These are phyloP conservation scores for Platorchestia sp. DNA, from an alignment of 1,140 invertebrate genomes.

Conservation along the genomic window DNA sequence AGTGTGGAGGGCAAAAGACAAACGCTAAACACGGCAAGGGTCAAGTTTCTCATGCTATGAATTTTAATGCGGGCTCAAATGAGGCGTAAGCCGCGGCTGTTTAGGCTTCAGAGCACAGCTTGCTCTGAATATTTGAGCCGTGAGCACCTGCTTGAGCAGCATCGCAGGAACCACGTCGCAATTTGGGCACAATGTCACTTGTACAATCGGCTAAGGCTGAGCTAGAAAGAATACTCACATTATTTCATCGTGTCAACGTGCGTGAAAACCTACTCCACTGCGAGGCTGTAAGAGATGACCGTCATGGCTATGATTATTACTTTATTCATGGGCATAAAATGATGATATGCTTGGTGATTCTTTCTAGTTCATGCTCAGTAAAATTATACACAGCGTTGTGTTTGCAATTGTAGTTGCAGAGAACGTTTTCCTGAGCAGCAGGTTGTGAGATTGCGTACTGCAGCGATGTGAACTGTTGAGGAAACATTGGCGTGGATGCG, in stretches of 20 bases:
- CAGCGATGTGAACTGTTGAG: too few species aligned
- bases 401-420: too few species aligned
- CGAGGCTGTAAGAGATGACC: too few species aligned
- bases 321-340: too few species aligned
- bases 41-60: conserved; percentile 33
- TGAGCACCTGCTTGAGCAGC: not conserved
- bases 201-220: not conserved
- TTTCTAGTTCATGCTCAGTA: too few species aligned
- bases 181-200: not conserved
- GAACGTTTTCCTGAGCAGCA: too few species aligned
- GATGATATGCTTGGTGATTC: too few species aligned
- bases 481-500: too few species aligned
- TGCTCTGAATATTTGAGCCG: not conserved
- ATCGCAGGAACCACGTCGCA: not conserved
- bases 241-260: not conserved
- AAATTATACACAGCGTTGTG: too few species aligned
- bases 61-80: conserved; percentile 41
- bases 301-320: too few species aligned
- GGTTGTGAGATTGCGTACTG: too few species aligned
- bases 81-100: conserved; percentile 12
- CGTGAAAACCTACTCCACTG: too few species aligned
- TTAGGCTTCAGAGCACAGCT: not conserved
- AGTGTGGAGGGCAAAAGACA: not conserved
- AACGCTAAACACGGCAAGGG: not conserved
- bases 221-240: not conserved